Conservation (phyloP, 2,888 invertebrate genomes). For the Oligia fasciuncula region DNA sequence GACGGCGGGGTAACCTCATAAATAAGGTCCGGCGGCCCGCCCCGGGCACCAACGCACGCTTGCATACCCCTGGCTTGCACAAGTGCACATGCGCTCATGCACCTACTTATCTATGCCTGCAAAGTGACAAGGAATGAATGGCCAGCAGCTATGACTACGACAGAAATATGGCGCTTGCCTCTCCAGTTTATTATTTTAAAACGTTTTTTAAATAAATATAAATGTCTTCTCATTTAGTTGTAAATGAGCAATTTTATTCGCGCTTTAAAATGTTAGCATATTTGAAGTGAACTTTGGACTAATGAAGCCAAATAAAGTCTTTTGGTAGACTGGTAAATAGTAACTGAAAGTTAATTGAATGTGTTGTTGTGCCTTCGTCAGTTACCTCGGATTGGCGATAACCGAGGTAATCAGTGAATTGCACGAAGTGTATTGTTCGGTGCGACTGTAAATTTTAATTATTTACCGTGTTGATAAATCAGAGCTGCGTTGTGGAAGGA, state of each 20-base stretch:
- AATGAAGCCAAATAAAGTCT: not conserved
- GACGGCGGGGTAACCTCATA: conserved; percentile 78
- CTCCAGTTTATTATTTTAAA: conserved; percentile 43
- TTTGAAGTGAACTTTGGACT: conserved; percentile 31
- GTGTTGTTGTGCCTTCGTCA: conserved; percentile 14
- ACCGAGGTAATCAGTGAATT: conserved; percentile 34
- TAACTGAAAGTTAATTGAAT: conserved; percentile 13
- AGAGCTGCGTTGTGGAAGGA: conserved; percentile 27
- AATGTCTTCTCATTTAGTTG: conserved; percentile 40
- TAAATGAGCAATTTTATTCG: conserved; percentile 31
- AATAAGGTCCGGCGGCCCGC: conserved; percentile 75
- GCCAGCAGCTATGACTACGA: conserved; percentile 38
- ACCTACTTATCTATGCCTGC: conserved; percentile 53
- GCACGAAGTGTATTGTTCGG: conserved; percentile 21
- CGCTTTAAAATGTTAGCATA: conserved; percentile 28
- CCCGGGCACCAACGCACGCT: conserved; percentile 66
- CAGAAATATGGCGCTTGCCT: conserved; percentile 46
- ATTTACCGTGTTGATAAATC: conserved; percentile 23
- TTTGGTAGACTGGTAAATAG: not conserved
- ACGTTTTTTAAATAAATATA: conserved; percentile 38
- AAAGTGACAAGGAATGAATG: conserved; percentile 58
- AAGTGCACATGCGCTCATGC: conserved; percentile 58
- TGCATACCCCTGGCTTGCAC: conserved; percentile 35
- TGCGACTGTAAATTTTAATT: conserved; percentile 38
- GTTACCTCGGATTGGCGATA: conserved; percentile 14